Evolutionary conservation across 1,140 invertebrate species (phyloP), one percentile per base, ranked within the genome.

Genomic region (Venturia canescens): DNA sequence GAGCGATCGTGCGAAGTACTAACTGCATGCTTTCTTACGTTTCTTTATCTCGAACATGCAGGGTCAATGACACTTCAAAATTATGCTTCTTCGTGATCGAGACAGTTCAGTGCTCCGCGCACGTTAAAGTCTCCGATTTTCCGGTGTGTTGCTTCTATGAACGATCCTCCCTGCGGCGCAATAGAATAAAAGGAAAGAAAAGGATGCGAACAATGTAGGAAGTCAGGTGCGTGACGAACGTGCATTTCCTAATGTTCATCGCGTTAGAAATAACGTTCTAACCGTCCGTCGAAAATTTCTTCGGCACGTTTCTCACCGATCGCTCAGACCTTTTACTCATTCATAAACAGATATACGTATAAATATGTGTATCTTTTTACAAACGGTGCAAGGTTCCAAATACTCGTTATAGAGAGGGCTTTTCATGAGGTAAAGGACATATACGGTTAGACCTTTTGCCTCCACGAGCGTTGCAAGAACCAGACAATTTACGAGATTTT

Each of bases 171-270:
- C 15, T n/a, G n/a, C 6, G 11, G n/a, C 67, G 27, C 15, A 21
- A 7, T 31, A 34, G 7, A 34, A 69, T 34, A 69, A 69, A 34
- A 69, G 27, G n/a, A 34, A n/a, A 69, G 27, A 34, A 69, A 69
- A n/a, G 69, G 34, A 71, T 4, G 21, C 16, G 11, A 38, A 71
- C 21, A 38, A 71, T 44, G 38, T 34, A 71, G 69, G 69, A 71
- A 71, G 69, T 71, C 69, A 71, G 69, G 69, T 71, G 69, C 34
- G 34, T 38, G 69, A 71, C 34, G 69, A 71, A 71, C 69, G 69
- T 48, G 34, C 34, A 21, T 71, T 71, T 38, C 69, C 69, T 71
- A 38, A 34, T 38, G 69, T 71, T 18, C 34, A 71, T 29, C 18
- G 27, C 18, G 16, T 18, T 6, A n/a, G 13, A 16, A 34, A 34